Evolutionary conservation across 1,140 invertebrate species (phyloP), one percentile per base, ranked within the genome.

Genomic region (Drosophila nasuta): DNA sequence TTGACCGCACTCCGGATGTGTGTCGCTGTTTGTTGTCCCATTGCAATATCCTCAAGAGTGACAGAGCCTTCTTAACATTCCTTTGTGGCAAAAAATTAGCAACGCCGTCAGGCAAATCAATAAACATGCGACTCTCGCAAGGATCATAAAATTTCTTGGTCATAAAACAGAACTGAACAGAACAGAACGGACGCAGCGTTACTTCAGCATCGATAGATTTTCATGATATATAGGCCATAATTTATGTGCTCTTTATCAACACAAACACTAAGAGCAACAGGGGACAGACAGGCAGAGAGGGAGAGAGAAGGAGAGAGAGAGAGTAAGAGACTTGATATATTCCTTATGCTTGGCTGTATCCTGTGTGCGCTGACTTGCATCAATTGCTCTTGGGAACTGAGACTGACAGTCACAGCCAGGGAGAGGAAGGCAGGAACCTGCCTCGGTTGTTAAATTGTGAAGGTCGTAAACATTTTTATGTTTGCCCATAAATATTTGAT

Each of bases 391-490:
- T 17, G 17, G 62, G 63, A 58, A 43, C 64, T 35, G 20, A 30
- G 13, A 20, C 54, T 11, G 17, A 38, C 35, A 41, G 13, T 25
- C 20, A 35, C 13, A 10, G 8, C 2, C 13, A 41, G 35, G 11
- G 15, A 11, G 35, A 17, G 15, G 1, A 7, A 25, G 54, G 10
- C 38, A 43, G 33, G 66, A 38, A 70, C 49, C 52, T 72, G 74
- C 41, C 17, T 49, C 28, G 60, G 46, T 48, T 66, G 63, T 73
- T 67, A 73, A 77, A 70, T 58, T 63, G 57, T 35, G 75, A 77
- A 73, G 64, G 70, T 77, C 75, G 70, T 77, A 74, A 77, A 77
- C 68, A 74, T 77, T 74, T 73, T 77, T 68, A 77, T 77, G 75
- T 49, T 51, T 17, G 63, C 20, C 57, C 75, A 77, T 77, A 74